Percentiles rank a stretch among this genome's conserved stretches.
phyloP scores from a whole-genome alignment of 35 echinoderm and acorn worm genomes.

The Chiridota heheva region DNA sequence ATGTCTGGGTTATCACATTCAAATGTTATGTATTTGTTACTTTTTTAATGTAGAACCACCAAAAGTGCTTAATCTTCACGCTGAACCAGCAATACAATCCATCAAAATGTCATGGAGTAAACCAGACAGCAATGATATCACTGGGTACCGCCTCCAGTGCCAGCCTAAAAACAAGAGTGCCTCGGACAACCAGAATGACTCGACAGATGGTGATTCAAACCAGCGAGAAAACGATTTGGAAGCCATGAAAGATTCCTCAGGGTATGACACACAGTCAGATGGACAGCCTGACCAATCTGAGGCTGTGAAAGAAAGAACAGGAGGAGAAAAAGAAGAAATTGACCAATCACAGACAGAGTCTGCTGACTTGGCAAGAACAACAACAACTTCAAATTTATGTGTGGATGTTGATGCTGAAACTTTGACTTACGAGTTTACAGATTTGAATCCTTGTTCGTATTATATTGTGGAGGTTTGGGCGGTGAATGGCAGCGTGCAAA shows the following conservation, averaged over 20 bases:
- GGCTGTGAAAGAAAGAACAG: neutral
- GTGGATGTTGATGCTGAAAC: constrained; percentile 60
- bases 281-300: constrained; percentile 13
- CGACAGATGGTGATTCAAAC: neutral
- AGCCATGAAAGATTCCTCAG: neutral
- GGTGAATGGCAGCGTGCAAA: constrained; percentile 42
- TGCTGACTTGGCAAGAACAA: neutral
- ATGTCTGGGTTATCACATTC: neutral
- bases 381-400: constrained; percentile 4
- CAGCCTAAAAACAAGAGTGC: neutral
- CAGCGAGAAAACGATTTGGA: neutral
- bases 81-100: constrained; percentile 27
- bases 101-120: constrained; percentile 52
- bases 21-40: neutral
- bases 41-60: constrained; percentile 35
- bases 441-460: constrained; percentile 43
- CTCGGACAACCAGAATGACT: neutral
- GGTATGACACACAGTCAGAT: neutral
- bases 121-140: constrained; percentile 56
- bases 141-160: constrained; percentile 59
- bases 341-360: constrained; percentile 22
- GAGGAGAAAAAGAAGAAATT: neutral
- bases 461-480: constrained; percentile 65
- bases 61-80: constrained; percentile 40
- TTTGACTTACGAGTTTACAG: constrained; percentile 49